These are phyloP conservation scores for Antitype chi DNA, from an alignment of 2,888 invertebrate species.

Conservation along the genomic window DNA sequence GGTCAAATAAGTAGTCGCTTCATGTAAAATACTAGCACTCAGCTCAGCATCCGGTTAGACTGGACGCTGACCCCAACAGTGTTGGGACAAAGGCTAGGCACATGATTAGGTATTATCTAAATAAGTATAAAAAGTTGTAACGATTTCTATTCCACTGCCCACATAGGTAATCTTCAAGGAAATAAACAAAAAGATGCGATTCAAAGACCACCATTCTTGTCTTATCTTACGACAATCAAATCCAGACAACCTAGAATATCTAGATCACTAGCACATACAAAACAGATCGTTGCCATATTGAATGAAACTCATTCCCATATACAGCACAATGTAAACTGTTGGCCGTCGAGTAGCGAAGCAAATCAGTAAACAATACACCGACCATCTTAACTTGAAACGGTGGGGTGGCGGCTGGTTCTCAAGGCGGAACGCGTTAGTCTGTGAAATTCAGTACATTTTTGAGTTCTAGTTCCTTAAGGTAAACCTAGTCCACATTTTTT, in stretches of 20 bases:
- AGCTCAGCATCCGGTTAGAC: too few species aligned
- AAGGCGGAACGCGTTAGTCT: neutral
- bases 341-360: constrained; percentile 41
- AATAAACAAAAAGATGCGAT: neutral
- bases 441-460: constrained; percentile 6
- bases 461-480: constrained; percentile 8
- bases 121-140: neutral
- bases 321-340: constrained; percentile 33
- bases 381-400: constrained; percentile 27
- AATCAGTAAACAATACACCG: constrained; percentile 62
- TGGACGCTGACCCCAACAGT: too few species aligned
- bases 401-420: constrained; percentile 35
- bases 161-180: neutral
- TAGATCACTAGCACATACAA: constrained; percentile 38
- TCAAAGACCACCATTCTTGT: constrained; percentile 11
- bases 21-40: too few species aligned
- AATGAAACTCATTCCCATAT: constrained; percentile 40
- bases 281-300: constrained; percentile 34
- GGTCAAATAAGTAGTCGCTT: too few species aligned
- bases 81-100: too few species aligned
- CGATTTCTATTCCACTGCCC: neutral
- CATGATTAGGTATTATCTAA: too few species aligned
- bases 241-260: constrained; percentile 38
- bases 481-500: too few species aligned
- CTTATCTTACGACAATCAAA: constrained; percentile 12